Conservation (phyloP, 2,888 invertebrate species). For the Ashinkailepas kermadecensis region DNA sequence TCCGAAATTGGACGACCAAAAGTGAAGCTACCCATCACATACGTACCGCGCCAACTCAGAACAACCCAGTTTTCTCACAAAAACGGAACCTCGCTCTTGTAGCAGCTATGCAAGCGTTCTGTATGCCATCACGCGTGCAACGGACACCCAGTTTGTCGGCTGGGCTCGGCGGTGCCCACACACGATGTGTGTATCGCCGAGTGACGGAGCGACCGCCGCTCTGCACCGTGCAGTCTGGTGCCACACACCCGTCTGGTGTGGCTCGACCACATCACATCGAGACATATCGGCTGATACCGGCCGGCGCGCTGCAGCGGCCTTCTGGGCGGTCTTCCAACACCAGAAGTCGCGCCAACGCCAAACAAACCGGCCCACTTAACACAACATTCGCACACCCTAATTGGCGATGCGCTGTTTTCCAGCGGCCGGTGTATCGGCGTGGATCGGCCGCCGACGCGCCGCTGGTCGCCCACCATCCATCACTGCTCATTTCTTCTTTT, state of each 20-base stretch:
- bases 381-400: slow-evolving; percentile 20
- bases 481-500: slow-evolving; percentile 22
- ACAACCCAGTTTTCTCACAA: too few species aligned
- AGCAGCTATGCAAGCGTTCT: too few species aligned
- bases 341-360: not conserved
- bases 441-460: not conserved
- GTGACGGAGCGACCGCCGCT: too few species aligned
- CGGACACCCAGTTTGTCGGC: too few species aligned
- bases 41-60: too few species aligned
- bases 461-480: not conserved
- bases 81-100: too few species aligned
- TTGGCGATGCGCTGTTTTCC: slow-evolving; percentile 7
- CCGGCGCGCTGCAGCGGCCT: not conserved
- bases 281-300: not conserved
- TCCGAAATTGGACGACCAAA: too few species aligned
- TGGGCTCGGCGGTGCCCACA: too few species aligned
- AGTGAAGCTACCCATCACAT: too few species aligned
- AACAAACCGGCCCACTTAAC: slow-evolving; percentile 14
- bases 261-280: not conserved
- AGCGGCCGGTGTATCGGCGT: not conserved
- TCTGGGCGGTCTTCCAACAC: not conserved
- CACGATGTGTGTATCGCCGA: too few species aligned
- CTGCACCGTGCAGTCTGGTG: not conserved
- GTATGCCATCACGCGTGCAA: too few species aligned
- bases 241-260: not conserved